Evolutionary conservation across 1,140 invertebrate genomes (phyloP), one percentile per base, ranked within the genome.

Genomic region (Bemisia tabaci): DNA sequence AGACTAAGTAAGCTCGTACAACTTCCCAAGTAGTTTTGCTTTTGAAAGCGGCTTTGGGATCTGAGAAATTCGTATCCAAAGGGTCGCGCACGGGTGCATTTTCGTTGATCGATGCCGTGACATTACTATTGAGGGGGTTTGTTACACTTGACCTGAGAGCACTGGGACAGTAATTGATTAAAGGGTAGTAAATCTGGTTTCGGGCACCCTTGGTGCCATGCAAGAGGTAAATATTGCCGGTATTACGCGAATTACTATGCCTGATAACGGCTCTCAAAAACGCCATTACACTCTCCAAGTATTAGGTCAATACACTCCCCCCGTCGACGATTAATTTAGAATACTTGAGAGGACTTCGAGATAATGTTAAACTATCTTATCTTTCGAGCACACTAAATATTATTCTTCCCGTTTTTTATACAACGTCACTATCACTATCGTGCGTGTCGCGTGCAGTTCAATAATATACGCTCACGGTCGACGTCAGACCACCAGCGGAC

Each of bases 1-100:
- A 95, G 60, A 99, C 95, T 71, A 97, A 72, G 73, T 95, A 90
- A 23, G 94, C 95, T 67, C 97, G 82, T 11, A 97, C 72, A 60
- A 99, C 83, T 79, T 99, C 95, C 79, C 82, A 87, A 66, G 91
- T 97, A 65, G 91, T 95, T 83, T 99, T 98, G 79, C 94, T 97
- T 79, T 94, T 94, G 77, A 92, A 91, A 27, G 89, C 84, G 60
- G 89, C 88, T 68, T 85, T 82, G 12, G 87, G 84, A 79, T 90
- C 87, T 76, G 87, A 85, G 79, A 92, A 98, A 69, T 84, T 86
- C 65, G 95, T 83, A 80, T 98, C 95, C 60, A 97, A 80, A 1
- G 87, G 86, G 79, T 94, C 91, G 26, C 76, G 74, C 62, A 66
- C 68, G 58, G 72, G 26, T 63, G 33, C 62, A 22, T 12, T 9